Evolutionary conservation across 2,888 invertebrate species (phyloP).

Genomic region (Tetragonisca angustula): DNA sequence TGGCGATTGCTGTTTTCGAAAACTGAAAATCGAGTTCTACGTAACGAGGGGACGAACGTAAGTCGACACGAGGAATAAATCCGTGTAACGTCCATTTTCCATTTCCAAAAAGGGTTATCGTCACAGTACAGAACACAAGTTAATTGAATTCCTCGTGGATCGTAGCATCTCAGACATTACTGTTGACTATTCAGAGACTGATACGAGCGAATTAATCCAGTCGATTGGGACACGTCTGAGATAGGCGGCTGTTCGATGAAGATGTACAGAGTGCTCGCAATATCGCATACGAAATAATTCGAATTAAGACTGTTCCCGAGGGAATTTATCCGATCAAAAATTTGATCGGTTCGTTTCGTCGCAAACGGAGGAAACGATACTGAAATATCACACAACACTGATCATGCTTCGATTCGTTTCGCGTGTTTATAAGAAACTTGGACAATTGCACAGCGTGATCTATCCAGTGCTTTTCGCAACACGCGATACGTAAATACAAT

Average conservation of each 20-base stretch:
- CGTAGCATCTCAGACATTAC: slow-evolving; percentile 32
- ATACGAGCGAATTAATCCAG: slow-evolving; percentile 44
- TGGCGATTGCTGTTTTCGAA: too few species aligned
- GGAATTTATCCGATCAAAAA: not conserved
- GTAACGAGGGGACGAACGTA: not conserved
- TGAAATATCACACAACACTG: too few species aligned
- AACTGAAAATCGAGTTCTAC: too few species aligned
- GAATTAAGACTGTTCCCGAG: not conserved
- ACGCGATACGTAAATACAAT: too few species aligned
- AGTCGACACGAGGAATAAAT: not conserved
- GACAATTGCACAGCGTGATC: too few species aligned
- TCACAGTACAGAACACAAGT: slow-evolving; percentile 29
- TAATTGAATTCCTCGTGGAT: slow-evolving; percentile 46
- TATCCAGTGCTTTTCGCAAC: too few species aligned
- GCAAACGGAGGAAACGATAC: not conserved
- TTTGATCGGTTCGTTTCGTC: not conserved
- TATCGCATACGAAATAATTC: not conserved
- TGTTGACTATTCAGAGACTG: slow-evolving; percentile 51
- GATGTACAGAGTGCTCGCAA: not conserved
- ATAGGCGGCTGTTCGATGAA: slow-evolving; percentile 33
- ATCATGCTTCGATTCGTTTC: too few species aligned
- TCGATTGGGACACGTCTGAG: slow-evolving; percentile 33
- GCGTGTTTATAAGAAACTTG: too few species aligned
- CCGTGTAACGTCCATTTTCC: not conserved
- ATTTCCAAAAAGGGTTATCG: slow-evolving; percentile 14